phyloP scores from a whole-genome alignment of 2,113 vertebrate species.

The Oryzias woworae region DNA sequence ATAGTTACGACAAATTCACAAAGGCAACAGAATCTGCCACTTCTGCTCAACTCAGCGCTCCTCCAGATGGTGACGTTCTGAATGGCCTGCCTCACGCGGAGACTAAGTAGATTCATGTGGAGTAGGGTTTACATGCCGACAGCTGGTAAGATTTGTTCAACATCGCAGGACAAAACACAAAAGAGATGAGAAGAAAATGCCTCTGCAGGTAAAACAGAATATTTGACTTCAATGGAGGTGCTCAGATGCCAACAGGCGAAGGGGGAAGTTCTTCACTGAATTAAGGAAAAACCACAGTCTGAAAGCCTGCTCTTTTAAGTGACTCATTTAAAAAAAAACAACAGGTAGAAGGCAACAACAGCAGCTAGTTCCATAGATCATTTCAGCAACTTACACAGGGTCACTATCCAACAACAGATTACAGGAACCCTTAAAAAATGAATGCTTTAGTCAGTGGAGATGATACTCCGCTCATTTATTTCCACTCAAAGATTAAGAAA shows the following conservation, averaged over 20 bases:
- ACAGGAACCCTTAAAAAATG: too few species aligned
- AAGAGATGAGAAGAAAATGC: conserved; percentile 9
- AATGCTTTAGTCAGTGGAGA: too few species aligned
- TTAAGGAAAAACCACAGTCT: background rate
- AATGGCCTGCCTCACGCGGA: background rate
- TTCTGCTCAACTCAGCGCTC: too few species aligned
- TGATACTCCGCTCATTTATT: too few species aligned
- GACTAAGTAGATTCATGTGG: background rate
- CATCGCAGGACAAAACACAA: conserved; percentile 1
- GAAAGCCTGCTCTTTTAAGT: too few species aligned
- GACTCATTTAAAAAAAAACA: background rate
- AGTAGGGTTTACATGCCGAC: conserved; percentile 4
- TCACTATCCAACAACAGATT: too few species aligned
- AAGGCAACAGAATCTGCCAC: too few species aligned
- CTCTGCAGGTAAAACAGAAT: conserved; percentile 13
- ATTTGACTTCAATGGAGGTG: conserved; percentile 8
- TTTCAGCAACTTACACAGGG: too few species aligned
- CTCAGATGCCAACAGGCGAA: background rate
- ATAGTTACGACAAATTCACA: too few species aligned
- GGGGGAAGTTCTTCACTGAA: background rate
- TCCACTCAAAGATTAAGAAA: too few species aligned
- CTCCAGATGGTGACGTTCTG: conserved; percentile 1
- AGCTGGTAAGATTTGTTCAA: background rate
- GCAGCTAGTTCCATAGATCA: too few species aligned
- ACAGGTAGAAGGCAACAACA: background rate